These are phyloP conservation scores for Tetrax tetrax DNA, from an alignment of 2,113 vertebrate species.

Conservation along the genomic window DNA sequence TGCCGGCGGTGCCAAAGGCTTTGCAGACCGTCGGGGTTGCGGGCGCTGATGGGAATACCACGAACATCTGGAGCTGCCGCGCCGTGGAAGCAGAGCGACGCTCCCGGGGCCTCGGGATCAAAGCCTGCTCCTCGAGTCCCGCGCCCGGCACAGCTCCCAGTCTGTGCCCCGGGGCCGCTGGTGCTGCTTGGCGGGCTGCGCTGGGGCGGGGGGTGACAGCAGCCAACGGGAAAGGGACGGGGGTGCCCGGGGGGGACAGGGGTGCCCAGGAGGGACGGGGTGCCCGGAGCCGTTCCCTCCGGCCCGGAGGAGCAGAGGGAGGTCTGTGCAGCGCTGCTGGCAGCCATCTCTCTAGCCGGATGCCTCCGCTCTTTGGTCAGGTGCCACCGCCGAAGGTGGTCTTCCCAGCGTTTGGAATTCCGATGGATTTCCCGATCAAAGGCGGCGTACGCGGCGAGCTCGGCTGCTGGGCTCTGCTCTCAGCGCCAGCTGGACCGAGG, in stretches of 20 bases:
- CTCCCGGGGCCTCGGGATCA: neutral
- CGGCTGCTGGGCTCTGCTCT: neutral
- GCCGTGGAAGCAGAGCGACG: too few relatives aligned
- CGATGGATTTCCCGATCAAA: fast-evolving
- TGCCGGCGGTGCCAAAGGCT: neutral
- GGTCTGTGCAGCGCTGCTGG: neutral
- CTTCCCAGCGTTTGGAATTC: neutral
- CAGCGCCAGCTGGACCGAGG: neutral
- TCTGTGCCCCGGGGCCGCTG: neutral
- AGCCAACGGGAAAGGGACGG: too few relatives aligned
- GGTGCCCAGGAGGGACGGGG: fast-evolving
- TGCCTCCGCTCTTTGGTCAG: neutral
- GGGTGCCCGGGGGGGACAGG: fast-evolving
- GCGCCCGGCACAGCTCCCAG: fast-evolving
- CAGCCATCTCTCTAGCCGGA: neutral
- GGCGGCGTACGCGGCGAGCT: fast-evolving
- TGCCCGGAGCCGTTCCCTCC: neutral
- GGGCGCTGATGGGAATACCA: neutral
- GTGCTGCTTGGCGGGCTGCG: neutral
- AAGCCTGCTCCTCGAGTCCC: fast-evolving
- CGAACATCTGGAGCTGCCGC: neutral
- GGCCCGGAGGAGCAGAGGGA: neutral
- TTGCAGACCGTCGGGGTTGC: fast-evolving
- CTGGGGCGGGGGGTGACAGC: too few relatives aligned
- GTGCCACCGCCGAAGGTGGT: neutral